These are phyloP conservation scores for Glyptemys insculpta DNA, from an alignment of 2,797 vertebrate species.

Conservation along the genomic window DNA sequence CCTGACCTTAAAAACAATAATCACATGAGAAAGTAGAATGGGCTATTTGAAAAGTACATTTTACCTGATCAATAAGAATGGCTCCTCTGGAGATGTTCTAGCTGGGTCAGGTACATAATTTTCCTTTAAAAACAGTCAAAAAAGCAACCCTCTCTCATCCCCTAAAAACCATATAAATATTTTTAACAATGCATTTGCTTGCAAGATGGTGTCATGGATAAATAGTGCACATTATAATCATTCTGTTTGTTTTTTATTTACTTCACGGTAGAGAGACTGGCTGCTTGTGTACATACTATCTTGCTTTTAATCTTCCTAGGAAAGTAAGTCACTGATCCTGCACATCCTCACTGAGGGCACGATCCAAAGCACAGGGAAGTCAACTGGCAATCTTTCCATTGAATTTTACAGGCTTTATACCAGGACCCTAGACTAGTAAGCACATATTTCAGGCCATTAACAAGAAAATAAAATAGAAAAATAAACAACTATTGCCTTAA, in stretches of 20 bases:
- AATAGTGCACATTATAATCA: constrained; percentile 18
- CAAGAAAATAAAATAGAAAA: neutral
- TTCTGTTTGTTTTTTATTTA: constrained; percentile 11
- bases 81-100: neutral
- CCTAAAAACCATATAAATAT: neutral
- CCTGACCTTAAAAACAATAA: neutral
- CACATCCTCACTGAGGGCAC: neutral
- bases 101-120: neutral
- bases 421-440: neutral
- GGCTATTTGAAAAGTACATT: neutral
- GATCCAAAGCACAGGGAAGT: neutral
- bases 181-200: constrained; percentile 61
- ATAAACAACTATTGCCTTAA: neutral
- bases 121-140: constrained; percentile 38
- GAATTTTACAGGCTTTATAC: neutral
- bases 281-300: constrained; percentile 9
- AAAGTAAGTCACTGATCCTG: neutral
- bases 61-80: neutral
- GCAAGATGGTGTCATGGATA: neutral
- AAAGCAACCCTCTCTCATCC: neutral
- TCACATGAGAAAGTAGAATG: neutral
- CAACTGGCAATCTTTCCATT: neutral
- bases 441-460: neutral
- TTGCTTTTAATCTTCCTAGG: neutral
- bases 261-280: constrained; percentile 13